Evolutionary conservation across 30 jellyfish, hydroid and myxozoan genomes (phyloP).

Genomic region (Nemopilema nomurai): DNA sequence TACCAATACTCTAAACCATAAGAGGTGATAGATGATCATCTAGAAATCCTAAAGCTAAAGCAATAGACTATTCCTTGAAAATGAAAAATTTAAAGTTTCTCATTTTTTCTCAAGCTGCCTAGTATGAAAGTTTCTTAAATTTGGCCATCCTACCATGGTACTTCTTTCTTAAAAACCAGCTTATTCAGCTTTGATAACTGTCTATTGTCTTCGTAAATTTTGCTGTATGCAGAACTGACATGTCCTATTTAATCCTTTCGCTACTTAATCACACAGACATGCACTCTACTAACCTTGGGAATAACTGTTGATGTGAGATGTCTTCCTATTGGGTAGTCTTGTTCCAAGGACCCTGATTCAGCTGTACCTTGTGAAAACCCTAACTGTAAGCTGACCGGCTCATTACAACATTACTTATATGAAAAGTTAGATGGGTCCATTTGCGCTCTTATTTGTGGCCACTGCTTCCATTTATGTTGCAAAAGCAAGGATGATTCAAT

Average conservation of each 20-base stretch:
- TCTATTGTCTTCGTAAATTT: background rate
- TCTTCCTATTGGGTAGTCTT: background rate
- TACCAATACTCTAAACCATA: background rate
- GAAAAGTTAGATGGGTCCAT: background rate
- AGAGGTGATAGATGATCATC: background rate
- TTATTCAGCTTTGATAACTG: background rate
- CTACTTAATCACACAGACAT: background rate
- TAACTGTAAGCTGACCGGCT: background rate
- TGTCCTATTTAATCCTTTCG: background rate
- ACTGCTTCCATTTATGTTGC: background rate
- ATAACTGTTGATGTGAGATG: background rate
- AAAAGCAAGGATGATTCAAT: background rate
- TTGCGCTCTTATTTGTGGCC: background rate
- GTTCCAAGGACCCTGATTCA: background rate
- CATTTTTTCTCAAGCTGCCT: background rate
- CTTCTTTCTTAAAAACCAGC: background rate
- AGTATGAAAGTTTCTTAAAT: background rate
- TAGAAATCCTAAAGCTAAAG: background rate
- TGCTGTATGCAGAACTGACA: background rate
- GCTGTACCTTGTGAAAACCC: background rate
- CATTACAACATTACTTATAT: too few species aligned
- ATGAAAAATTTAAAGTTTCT: background rate
- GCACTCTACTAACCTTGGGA: background rate
- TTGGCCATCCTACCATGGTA: background rate
- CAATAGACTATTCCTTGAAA: background rate